Conservation (phyloP, 2,797 vertebrate genomes). For the Poliocrania exsul region DNA sequence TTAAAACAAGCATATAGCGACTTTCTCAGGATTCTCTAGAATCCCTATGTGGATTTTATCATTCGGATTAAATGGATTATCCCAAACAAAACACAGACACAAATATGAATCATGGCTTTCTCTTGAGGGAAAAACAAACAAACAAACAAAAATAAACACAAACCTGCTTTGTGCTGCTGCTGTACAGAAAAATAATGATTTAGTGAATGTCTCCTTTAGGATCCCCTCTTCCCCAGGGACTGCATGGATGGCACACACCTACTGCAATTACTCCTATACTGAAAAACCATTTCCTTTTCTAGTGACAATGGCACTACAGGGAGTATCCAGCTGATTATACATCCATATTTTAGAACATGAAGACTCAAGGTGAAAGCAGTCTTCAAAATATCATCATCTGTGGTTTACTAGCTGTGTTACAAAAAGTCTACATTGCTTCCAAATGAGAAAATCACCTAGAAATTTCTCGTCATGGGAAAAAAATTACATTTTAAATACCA, state of each 20-base stretch:
- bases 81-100: not conserved
- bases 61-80: not conserved
- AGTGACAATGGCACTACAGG: not conserved
- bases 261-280: not conserved
- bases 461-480: not conserved
- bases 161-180: not conserved
- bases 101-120: not conserved
- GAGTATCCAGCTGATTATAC: not conserved
- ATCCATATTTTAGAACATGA: not conserved
- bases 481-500: not conserved
- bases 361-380: not conserved
- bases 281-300: not conserved
- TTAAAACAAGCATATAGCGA: not conserved
- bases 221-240: not conserved
- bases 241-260: accelerated
- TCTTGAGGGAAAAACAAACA: not conserved
- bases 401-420: not conserved
- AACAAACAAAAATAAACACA: not conserved
- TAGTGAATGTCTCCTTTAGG: not conserved
- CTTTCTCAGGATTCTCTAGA: not conserved
- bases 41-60: not conserved
- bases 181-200: not conserved
- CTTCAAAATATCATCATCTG: not conserved
- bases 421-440: not conserved
- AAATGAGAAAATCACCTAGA: not conserved